Conservation (phyloP, 2,888 invertebrate genomes). For the Sturmia bella region DNA sequence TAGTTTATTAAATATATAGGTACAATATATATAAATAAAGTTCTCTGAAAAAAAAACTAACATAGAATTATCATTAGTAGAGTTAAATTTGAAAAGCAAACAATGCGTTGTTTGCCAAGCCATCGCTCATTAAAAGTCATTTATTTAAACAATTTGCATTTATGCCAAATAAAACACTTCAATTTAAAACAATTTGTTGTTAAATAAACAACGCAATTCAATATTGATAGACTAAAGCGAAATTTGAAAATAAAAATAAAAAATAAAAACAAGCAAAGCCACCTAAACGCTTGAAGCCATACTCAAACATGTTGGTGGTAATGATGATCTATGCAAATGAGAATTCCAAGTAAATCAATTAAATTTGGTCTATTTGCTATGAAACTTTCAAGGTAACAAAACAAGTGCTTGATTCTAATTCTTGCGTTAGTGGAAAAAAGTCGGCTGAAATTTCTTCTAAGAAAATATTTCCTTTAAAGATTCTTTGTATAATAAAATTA, state of each 20-base stretch:
- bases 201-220: slow-evolving; percentile 11
- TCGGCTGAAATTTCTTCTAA: slow-evolving; percentile 34
- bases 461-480: slow-evolving; percentile 1
- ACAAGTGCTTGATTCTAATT: slow-evolving; percentile 27
- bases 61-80: no score
- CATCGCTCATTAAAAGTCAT: no score
- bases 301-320: neutral
- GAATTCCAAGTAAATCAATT: slow-evolving; percentile 39
- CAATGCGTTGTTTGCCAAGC: no score
- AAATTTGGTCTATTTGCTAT: neutral
- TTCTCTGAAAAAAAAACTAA: no score
- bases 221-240: slow-evolving; percentile 1
- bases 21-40: no score
- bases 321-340: neutral
- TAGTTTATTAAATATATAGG: no score
- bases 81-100: no score
- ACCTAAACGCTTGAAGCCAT: neutral
- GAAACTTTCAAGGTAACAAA: slow-evolving; percentile 6
- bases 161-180: neutral
- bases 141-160: neutral
- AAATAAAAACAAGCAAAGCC: neutral
- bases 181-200: slow-evolving; percentile 7
- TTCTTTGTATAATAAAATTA: neutral
- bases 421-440: slow-evolving; percentile 1
- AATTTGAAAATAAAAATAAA: no score